phyloP scores from a whole-genome alignment of 2,797 vertebrate species.

The Falco berigora region DNA sequence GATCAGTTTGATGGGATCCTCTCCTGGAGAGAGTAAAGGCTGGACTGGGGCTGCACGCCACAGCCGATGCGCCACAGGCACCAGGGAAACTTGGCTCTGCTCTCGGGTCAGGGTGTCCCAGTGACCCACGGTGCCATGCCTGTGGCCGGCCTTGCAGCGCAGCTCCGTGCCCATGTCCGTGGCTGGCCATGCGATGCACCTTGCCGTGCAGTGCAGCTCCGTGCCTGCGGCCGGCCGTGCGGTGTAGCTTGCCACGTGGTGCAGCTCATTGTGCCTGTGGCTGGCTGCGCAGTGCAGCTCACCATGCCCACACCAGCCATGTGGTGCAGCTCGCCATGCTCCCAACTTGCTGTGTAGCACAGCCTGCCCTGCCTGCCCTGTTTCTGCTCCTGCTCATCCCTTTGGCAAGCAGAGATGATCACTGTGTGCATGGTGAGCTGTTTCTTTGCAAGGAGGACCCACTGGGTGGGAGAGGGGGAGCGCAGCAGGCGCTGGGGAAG shows the following conservation, averaged over 20 bases:
- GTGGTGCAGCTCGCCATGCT: too few relatives aligned
- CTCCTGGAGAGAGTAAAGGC: not conserved
- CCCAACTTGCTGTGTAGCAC: too few relatives aligned
- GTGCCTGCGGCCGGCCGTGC: not conserved
- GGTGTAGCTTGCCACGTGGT: not conserved
- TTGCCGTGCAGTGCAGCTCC: too few relatives aligned
- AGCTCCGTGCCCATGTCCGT: not conserved
- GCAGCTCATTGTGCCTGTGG: too few relatives aligned
- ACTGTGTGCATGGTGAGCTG: fast-evolving
- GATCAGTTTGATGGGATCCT: not conserved
- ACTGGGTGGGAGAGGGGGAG: fast-evolving
- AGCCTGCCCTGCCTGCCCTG: not conserved
- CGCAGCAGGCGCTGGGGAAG: not conserved
- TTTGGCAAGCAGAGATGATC: not conserved
- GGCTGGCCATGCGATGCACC: not conserved
- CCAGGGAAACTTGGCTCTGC: not conserved
- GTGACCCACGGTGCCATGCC: fast-evolving
- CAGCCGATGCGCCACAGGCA: fast-evolving
- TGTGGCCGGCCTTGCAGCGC: fast-evolving
- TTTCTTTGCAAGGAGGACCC: not conserved
- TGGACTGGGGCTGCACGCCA: not conserved
- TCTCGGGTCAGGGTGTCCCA: not conserved
- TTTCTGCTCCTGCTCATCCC: not conserved
- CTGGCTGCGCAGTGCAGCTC: too few relatives aligned
- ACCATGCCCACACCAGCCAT: not conserved